Evolutionary conservation across 1,140 invertebrate species (phyloP).

Genomic region (Panonychus citri): DNA sequence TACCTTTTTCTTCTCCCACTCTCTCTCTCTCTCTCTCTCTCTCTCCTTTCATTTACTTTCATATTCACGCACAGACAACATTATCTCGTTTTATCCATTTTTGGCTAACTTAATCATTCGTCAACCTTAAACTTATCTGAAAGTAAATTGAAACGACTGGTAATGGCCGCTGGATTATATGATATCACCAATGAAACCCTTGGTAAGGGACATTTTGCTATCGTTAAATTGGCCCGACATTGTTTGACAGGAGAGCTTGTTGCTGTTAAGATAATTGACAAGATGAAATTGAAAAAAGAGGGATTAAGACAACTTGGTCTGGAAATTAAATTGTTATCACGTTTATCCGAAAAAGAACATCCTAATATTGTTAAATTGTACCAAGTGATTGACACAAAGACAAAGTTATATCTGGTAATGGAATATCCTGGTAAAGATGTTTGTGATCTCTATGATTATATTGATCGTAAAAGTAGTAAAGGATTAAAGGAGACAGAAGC

Average conservation of each 20-base stretch:
- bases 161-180: slow-evolving; percentile 55
- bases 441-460: slow-evolving; percentile 96
- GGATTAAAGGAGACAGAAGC: slow-evolving; percentile 42
- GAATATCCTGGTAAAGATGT: slow-evolving; percentile 42
- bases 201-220: slow-evolving; percentile 83
- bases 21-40: no score
- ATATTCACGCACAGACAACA: no score
- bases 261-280: slow-evolving; percentile 69
- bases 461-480: slow-evolving; percentile 53
- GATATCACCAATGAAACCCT: slow-evolving; percentile 73
- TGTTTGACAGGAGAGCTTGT: slow-evolving; percentile 80
- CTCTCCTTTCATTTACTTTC: no score
- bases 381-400: slow-evolving; percentile 90
- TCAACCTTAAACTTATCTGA: no score
- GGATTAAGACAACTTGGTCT: slow-evolving; percentile 7
- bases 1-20: no score
- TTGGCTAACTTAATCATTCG: no score
- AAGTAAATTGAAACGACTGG: no score
- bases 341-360: slow-evolving; percentile 30
- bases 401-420: slow-evolving; percentile 47
- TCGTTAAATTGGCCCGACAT: slow-evolving; percentile 91
- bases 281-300: slow-evolving; percentile 74
- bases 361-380: slow-evolving; percentile 91
- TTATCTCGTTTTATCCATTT: no score
- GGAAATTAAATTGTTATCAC: slow-evolving; percentile 11